These are phyloP conservation scores for Chelidonichthys spinosus DNA, from an alignment of 2,797 vertebrate species.

Conservation along the genomic window DNA sequence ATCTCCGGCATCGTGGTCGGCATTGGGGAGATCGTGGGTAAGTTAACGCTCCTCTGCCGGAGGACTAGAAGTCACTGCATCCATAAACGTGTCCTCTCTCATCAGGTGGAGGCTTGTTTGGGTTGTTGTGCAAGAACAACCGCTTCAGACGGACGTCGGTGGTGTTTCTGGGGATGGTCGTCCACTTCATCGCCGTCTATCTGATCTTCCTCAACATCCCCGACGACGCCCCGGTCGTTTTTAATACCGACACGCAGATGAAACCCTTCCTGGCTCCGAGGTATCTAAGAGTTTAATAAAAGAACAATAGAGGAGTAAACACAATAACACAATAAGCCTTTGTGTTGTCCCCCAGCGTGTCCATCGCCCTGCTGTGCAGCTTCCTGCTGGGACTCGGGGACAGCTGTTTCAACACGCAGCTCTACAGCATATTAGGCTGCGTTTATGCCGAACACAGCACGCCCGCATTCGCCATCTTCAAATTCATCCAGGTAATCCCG, in stretches of 20 bases:
- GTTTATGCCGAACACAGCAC: conserved; percentile 83
- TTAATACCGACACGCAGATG: conserved; percentile 69
- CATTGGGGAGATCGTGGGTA: conserved; percentile 86
- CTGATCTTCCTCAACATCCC: conserved; percentile 88
- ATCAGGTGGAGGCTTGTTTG: conserved; percentile 86
- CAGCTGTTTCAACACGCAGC: conserved; percentile 89
- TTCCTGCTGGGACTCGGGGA: conserved; percentile 87
- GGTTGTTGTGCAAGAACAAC: conserved; percentile 85
- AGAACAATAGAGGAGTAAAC: neutral
- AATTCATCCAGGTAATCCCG: conserved; percentile 87
- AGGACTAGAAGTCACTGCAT: neutral
- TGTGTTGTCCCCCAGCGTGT: conserved; percentile 66
- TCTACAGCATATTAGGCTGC: conserved; percentile 86
- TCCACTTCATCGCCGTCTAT: conserved; percentile 88
- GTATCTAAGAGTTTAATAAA: conserved; percentile 55
- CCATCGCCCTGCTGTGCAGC: conserved; percentile 85
- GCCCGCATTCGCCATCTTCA: conserved; percentile 88
- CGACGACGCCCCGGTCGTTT: conserved; percentile 80
- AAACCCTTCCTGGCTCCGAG: conserved; percentile 82
- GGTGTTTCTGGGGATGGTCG: conserved; percentile 88
- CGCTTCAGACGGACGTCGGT: conserved; percentile 86
- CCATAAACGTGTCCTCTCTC: neutral
- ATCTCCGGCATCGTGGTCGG: conserved; percentile 87
- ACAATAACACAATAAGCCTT: neutral
- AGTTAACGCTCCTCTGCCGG: conserved; percentile 24